These are phyloP conservation scores for Pyrocoelia pectoralis DNA, from an alignment of 2,888 invertebrate genomes.

Conservation along the genomic window DNA sequence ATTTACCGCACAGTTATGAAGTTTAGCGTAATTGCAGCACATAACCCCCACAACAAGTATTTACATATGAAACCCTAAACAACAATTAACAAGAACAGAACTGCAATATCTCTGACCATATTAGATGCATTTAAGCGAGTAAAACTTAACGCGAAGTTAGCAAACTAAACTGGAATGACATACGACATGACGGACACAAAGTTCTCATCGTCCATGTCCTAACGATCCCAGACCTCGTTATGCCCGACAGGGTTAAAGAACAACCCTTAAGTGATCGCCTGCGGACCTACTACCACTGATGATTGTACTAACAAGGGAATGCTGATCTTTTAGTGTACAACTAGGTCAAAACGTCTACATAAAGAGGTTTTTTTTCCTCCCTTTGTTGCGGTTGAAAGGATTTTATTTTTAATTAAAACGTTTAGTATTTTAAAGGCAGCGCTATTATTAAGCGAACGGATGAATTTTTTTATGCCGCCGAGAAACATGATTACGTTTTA, in stretches of 20 bases:
- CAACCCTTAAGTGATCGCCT: constrained; percentile 43
- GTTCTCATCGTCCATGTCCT: constrained; percentile 33
- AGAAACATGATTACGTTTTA: neutral
- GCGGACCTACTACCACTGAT: constrained; percentile 38
- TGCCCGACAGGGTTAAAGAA: constrained; percentile 34
- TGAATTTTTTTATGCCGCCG: neutral
- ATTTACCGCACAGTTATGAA: neutral
- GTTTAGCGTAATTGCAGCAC: neutral
- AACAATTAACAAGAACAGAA: constrained; percentile 28
- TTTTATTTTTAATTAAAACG: constrained; percentile 2
- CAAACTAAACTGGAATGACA: constrained; percentile 38
- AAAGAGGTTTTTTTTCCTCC: constrained; percentile 4
- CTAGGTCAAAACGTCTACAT: constrained; percentile 26
- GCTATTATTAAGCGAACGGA: neutral
- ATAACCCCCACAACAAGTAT: neutral
- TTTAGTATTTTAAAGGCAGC: neutral
- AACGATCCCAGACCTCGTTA: constrained; percentile 42
- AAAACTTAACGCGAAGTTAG: constrained; percentile 24
- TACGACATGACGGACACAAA: constrained; percentile 29
- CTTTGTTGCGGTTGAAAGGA: constrained; percentile 3
- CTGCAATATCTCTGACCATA: constrained; percentile 31
- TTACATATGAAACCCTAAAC: constrained; percentile 27
- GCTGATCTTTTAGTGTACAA: constrained; percentile 38
- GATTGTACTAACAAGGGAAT: constrained; percentile 44
- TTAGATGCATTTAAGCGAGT: constrained; percentile 33